Evolutionary conservation across 1,140 invertebrate genomes (phyloP).

Genomic region (Ephestia elutella): DNA sequence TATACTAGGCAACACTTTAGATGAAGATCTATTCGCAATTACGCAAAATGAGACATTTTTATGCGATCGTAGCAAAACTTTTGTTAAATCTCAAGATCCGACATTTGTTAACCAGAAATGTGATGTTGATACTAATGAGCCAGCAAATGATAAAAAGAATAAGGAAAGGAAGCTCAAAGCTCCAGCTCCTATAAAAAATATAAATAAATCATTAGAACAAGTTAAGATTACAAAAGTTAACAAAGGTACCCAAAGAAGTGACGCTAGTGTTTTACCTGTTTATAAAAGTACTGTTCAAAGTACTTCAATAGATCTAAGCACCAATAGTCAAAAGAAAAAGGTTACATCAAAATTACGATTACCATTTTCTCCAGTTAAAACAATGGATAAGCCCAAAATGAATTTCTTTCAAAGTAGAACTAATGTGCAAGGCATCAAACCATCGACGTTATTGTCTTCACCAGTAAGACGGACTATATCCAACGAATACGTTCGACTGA

Average conservation of each 20-base stretch:
- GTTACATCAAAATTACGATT: constrained; percentile 58
- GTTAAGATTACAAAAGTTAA: constrained; percentile 38
- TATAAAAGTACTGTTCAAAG: constrained; percentile 53
- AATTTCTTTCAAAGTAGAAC: constrained; percentile 63
- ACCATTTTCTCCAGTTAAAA: constrained; percentile 61
- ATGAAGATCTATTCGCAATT: constrained; percentile 27
- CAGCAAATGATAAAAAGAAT: constrained; percentile 32
- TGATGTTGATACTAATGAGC: constrained; percentile 19
- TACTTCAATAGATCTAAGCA: constrained; percentile 36
- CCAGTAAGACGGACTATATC: constrained; percentile 62
- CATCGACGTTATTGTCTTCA: constrained; percentile 50
- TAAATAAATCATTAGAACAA: constrained; percentile 53
- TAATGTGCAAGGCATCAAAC: constrained; percentile 39
- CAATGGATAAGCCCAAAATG: constrained; percentile 65
- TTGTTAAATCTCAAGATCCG: constrained; percentile 38
- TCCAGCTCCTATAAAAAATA: constrained; percentile 49
- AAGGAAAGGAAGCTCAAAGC: constrained; percentile 49
- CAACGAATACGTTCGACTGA: constrained; percentile 69
- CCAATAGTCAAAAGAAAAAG: constrained; percentile 48
- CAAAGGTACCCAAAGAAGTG: constrained; percentile 37
- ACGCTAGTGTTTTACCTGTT: constrained; percentile 55
- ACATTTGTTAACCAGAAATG: constrained; percentile 19
- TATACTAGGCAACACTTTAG: constrained; percentile 45
- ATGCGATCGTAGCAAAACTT: constrained; percentile 48
- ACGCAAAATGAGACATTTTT: constrained; percentile 34